Evolutionary conservation across 92 coral and sea anemone species (phyloP), one percentile per base, ranked within the genome.

Genomic region (Heliopora coerulea): DNA sequence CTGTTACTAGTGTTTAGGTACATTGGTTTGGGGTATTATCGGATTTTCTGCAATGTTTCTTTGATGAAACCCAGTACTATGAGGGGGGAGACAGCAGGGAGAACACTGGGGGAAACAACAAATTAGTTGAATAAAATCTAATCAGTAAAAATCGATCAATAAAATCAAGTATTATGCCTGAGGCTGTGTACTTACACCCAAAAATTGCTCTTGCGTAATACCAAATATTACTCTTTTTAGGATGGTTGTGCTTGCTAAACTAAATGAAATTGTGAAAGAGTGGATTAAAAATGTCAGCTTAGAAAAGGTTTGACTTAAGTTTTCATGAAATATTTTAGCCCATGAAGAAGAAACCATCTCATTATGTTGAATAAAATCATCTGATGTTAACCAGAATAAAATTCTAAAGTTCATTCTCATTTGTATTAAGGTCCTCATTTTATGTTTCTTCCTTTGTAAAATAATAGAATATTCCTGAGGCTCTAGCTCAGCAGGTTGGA

Each of bases 241-340:
- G 77, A 93, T 93, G 88, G 91, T 86, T 73, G 98, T 93, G 52
- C 89, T 92, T 56, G 96, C 82, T 78, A 93, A 93, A 80, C 91
- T 93, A 21, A 90, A 93, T 77, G 79, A 83, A 32, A 82, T 93
- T 63, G 98, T 93, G 1, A 86, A 84, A 49, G 87, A 93, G n/a
- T 93, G 98, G 98, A 93, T 93, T 26, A 74, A 85, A 40, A 88
- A 93, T 49, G 81, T 82, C 8, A 93, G 96, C 60, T 72, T 93
- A 30, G 59, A 76, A 59, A 93, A 93, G 96, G 98, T 90, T 56
- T 57, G 60, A 34, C 29, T 26, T 42, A 8, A 9, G 8, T 31
- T 33, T 14, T 31, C 1, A 60, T n/a, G 63, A 62, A 10, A 29
- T 28, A 49, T 46, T 3, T 21, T 74, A 3, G 5, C n/a, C n/a